Evolutionary conservation across 2,888 invertebrate genomes (phyloP).

Genomic region (Polydrusus cervinus): DNA sequence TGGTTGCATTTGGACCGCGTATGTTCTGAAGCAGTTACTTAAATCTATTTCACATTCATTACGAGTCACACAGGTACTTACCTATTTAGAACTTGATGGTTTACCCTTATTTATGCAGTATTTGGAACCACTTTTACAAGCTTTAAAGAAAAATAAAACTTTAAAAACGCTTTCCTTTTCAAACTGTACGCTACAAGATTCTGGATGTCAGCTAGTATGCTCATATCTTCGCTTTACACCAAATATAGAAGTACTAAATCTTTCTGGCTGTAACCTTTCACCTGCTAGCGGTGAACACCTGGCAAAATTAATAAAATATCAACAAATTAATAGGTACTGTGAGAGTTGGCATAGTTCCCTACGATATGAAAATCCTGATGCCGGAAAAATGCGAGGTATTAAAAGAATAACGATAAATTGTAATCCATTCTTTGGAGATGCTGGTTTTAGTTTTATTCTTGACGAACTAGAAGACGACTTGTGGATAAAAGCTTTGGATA

Average conservation of each 20-base stretch:
- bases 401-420: constrained; percentile 81
- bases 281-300: constrained; percentile 78
- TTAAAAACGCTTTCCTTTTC: constrained; percentile 81
- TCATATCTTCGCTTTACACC: constrained; percentile 79
- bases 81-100: constrained; percentile 80
- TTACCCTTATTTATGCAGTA: constrained; percentile 81
- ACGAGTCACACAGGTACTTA: constrained; percentile 77
- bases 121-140: constrained; percentile 72
- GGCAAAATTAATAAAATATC: constrained; percentile 78
- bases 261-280: constrained; percentile 81
- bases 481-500: constrained; percentile 86
- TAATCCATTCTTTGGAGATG: constrained; percentile 80
- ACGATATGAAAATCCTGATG: constrained; percentile 83
- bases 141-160: constrained; percentile 77
- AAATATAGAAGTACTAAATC: constrained; percentile 80
- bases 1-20: constrained; percentile 78
- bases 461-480: constrained; percentile 84
- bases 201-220: constrained; percentile 82
- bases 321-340: constrained; percentile 78
- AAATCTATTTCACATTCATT: constrained; percentile 79
- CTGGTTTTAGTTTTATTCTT: constrained; percentile 76
- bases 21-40: constrained; percentile 78
- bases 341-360: constrained; percentile 88
- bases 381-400: constrained; percentile 83
- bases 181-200: constrained; percentile 81